These are phyloP conservation scores for Dipodomys merriami DNA, from an alignment of 2,113 vertebrate genomes.

Conservation along the genomic window DNA sequence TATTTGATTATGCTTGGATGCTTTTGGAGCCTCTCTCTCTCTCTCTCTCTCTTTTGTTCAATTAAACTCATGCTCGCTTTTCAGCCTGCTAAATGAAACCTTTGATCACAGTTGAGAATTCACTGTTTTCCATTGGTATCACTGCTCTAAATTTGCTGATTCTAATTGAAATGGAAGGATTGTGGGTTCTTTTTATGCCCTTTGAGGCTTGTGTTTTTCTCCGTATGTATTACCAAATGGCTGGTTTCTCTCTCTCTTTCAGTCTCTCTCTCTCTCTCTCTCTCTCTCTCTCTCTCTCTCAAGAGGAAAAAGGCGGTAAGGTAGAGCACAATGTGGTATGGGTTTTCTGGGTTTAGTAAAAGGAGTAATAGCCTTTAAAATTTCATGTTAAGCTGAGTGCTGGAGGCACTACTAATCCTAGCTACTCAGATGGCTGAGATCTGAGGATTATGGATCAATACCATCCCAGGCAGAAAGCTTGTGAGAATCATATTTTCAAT, in stretches of 20 bases:
- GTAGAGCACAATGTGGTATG: background rate
- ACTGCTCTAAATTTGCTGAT: constrained; percentile 64
- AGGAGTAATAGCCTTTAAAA: background rate
- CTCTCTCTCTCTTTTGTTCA: constrained; percentile 67
- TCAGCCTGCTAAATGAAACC: constrained; percentile 76
- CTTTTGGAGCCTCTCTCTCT: constrained; percentile 58
- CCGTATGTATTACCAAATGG: constrained; percentile 49
- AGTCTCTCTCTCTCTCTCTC: no score
- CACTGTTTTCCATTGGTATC: constrained; percentile 69
- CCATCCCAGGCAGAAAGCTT: no score
- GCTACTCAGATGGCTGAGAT: no score
- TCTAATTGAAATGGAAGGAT: constrained; percentile 74
- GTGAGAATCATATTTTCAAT: no score
- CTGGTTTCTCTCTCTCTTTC: constrained; percentile 36
- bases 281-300: no score
- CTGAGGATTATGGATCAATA: no score
- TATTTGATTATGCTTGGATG: constrained; percentile 68
- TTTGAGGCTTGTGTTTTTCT: constrained; percentile 65
- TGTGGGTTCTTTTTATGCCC: background rate
- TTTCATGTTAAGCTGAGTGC: background rate
- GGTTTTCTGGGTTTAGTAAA: constrained; percentile 38
- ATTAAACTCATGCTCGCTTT: constrained; percentile 76
- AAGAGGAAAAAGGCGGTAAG: background rate
- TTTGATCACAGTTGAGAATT: constrained; percentile 78
- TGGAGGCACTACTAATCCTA: no score